Conservation (phyloP, 1,140 invertebrate genomes). For the Copidosoma floridanum region DNA sequence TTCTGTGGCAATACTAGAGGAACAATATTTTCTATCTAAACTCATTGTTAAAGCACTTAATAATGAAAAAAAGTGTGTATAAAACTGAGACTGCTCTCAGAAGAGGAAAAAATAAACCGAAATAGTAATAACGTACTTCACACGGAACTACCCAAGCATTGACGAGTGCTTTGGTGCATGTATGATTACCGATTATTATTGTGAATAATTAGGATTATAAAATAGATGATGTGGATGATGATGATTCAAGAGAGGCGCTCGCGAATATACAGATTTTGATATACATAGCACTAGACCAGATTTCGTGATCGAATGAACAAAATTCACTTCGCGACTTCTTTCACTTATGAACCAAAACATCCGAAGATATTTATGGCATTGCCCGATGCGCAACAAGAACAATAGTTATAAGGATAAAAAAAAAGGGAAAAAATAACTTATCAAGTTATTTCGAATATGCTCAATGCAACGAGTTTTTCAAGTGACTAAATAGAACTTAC, state of each 20-base stretch:
- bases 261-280: too few species aligned
- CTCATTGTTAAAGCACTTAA: conserved; percentile 1
- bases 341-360: too few species aligned
- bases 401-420: conserved; percentile 11
- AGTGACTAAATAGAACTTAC: neutral
- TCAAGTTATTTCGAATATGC: conserved; percentile 16
- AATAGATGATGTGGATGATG: conserved; percentile 8
- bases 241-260: too few species aligned
- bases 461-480: conserved; percentile 12
- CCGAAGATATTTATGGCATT: conserved; percentile 25
- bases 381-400: conserved; percentile 25
- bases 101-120: conserved; percentile 8
- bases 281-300: too few species aligned
- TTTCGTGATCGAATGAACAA: conserved; percentile 41
- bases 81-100: conserved; percentile 8
- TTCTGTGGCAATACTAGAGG: conserved; percentile 1
- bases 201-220: conserved; percentile 35
- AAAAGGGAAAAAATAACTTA: conserved; percentile 11
- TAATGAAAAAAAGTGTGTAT: neutral
- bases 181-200: conserved; percentile 25
- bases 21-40: neutral
- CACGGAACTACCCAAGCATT: conserved; percentile 25
- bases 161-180: conserved; percentile 25
- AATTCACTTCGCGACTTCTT: too few species aligned
- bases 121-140: conserved; percentile 11